A percentile compares a stretch with the other conserved stretches of the same genome.
These are phyloP conservation scores for Solea senegalensis DNA, from an alignment of 2,113 vertebrate species.

Conservation along the genomic window DNA sequence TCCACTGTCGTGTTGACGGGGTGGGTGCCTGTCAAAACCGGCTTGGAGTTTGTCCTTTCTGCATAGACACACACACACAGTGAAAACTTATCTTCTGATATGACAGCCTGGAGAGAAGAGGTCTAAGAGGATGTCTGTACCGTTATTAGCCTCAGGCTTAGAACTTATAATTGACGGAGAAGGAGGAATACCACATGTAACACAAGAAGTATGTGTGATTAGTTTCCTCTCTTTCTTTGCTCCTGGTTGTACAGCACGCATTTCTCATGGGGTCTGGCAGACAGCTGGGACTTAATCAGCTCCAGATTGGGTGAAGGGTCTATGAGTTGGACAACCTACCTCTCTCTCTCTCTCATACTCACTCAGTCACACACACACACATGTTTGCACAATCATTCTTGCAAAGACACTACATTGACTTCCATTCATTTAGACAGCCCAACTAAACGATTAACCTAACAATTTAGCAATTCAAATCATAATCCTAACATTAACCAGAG, in stretches of 20 bases:
- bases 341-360: conserved; percentile 15
- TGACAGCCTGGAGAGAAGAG: conserved; percentile 15
- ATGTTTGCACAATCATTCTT: neutral
- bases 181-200: conserved; percentile 74
- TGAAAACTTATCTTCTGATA: conserved; percentile 7
- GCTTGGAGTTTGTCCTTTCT: conserved; percentile 97
- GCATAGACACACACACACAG: conserved; percentile 9
- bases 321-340: conserved; percentile 51
- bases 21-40: conserved; percentile 93
- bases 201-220: conserved; percentile 78
- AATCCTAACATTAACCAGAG: too few species aligned
- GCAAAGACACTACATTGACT: too few species aligned
- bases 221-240: conserved; percentile 74
- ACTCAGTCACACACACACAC: neutral
- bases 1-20: conserved; percentile 96
- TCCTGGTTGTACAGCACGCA: conserved; percentile 74
- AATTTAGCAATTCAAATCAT: too few species aligned
- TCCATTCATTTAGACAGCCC: too few species aligned
- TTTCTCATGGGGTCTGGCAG: conserved; percentile 73
- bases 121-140: conserved; percentile 35
- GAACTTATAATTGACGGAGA: conserved; percentile 65
- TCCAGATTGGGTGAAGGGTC: conserved; percentile 85
- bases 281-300: conserved; percentile 89
- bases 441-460: too few species aligned
- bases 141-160: conserved; percentile 52